A percentile compares a stretch with the other conserved stretches of the same genome.
These are phyloP conservation scores for Melanotaenia trifasciata DNA, from an alignment of 2,797 vertebrate genomes.

Conservation along the genomic window DNA sequence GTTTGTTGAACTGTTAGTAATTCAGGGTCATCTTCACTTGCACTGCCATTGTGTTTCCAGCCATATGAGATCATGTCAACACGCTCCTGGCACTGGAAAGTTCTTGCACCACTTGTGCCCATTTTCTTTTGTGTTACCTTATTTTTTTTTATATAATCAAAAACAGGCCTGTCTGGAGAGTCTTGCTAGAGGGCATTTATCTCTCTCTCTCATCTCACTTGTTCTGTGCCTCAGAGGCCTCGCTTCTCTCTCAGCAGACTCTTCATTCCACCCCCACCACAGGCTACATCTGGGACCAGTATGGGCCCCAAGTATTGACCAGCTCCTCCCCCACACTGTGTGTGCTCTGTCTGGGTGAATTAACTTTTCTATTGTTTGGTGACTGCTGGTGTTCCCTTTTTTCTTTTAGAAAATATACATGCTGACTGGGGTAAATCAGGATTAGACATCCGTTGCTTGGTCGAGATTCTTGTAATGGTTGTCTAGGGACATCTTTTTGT, in stretches of 20 bases:
- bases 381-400: slow-evolving; percentile 47
- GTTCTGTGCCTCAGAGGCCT: slow-evolving; percentile 32
- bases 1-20: slow-evolving; percentile 39
- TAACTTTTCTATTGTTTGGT: slow-evolving; percentile 68
- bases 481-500: slow-evolving; percentile 15
- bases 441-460: slow-evolving; percentile 33
- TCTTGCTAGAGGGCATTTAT: slow-evolving; percentile 35
- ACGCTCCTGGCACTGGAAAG: slow-evolving; percentile 13
- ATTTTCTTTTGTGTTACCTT: slow-evolving; percentile 12
- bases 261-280: slow-evolving; percentile 37
- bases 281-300: slow-evolving; percentile 56
- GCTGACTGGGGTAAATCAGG: slow-evolving; percentile 40
- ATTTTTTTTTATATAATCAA: slow-evolving; percentile 40
- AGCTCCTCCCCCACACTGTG: slow-evolving; percentile 54
- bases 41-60: slow-evolving; percentile 18
- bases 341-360: slow-evolving; percentile 56
- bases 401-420: slow-evolving; percentile 56
- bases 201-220: slow-evolving; percentile 27
- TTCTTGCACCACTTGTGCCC: slow-evolving; percentile 17
- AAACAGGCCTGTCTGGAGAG: slow-evolving; percentile 37
- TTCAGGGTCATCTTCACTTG: slow-evolving; percentile 19
- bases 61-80: slow-evolving; percentile 20
- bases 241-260: slow-evolving; percentile 17
- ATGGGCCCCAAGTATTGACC: slow-evolving; percentile 32
- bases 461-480: slow-evolving; percentile 10